Evolutionary conservation across 2,797 vertebrate species (phyloP).

Genomic region (Fundulus diaphanus): DNA sequence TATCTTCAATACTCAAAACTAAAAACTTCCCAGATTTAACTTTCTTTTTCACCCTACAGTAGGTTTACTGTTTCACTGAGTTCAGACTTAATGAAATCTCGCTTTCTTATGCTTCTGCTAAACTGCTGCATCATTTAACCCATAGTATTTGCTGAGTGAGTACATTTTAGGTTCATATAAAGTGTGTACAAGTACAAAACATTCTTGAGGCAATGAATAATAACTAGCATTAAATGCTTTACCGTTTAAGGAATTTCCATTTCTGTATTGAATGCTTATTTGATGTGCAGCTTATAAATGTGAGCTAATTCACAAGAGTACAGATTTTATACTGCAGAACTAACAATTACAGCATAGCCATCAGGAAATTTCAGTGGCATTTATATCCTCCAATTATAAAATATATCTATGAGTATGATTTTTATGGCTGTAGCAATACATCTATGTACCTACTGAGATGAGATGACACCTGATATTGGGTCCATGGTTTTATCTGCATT

Average conservation of each 20-base stretch:
- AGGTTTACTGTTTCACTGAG: background rate
- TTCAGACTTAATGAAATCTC: background rate
- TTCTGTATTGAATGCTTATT: background rate
- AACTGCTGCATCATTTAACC: conserved; percentile 9
- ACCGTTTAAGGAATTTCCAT: background rate
- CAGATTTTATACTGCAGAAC: background rate
- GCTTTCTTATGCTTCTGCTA: background rate
- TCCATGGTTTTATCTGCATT: no score
- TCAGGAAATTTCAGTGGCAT: background rate
- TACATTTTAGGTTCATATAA: background rate
- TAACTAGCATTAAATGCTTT: background rate
- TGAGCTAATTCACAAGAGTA: background rate
- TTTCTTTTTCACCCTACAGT: background rate
- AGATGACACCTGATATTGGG: no score
- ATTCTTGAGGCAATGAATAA: conserved; percentile 1
- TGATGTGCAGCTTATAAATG: background rate
- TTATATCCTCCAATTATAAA: background rate
- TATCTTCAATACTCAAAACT: background rate
- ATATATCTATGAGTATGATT: background rate
- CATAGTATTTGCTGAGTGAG: background rate
- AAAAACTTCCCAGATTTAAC: background rate
- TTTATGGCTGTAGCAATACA: no score
- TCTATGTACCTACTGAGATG: no score
- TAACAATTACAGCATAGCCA: background rate
- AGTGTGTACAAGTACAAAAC: background rate